Conservation (phyloP, 2,113 vertebrate genomes). For the Etheostoma spectabile region DNA sequence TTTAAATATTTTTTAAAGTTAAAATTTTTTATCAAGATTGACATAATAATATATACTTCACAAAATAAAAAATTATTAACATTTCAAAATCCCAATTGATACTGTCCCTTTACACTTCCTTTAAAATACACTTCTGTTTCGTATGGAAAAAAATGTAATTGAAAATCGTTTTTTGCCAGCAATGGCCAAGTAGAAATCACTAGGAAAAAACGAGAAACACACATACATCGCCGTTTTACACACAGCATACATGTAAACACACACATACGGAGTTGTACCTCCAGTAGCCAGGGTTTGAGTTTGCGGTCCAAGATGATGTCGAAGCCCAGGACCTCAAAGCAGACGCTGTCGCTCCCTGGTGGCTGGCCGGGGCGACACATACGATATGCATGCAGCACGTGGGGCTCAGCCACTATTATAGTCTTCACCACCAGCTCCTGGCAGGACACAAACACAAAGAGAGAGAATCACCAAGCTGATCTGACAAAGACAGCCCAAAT, state of each 20-base stretch:
- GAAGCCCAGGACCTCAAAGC: constrained; percentile 97
- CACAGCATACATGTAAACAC: constrained; percentile 16
- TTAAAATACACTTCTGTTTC: background rate
- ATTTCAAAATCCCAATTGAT: background rate
- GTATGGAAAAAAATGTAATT: background rate
- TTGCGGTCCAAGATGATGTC: constrained; percentile 98
- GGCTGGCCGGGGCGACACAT: constrained; percentile 98
- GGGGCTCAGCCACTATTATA: constrained; percentile 95
- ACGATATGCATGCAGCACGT: constrained; percentile 96
- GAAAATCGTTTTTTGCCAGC: background rate
- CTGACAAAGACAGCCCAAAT: constrained; percentile 12
- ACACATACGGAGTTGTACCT: constrained; percentile 83
- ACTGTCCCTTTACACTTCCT: background rate
- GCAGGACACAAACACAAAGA: constrained; percentile 38
- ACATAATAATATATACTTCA: background rate
- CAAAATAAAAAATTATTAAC: background rate
- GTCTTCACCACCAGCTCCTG: constrained; percentile 98
- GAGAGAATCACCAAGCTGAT: constrained; percentile 18
- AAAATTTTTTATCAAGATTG: background rate
- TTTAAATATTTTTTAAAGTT: background rate
- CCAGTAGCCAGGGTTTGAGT: constrained; percentile 97
- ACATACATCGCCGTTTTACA: background rate
- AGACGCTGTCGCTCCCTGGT: constrained; percentile 96
- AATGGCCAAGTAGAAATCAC: background rate
- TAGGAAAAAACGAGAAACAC: background rate